A percentile compares a stretch with the other conserved stretches of the same genome.
Conservation (phyloP, 2,797 vertebrate species). For the Gallinago solitaria region DNA sequence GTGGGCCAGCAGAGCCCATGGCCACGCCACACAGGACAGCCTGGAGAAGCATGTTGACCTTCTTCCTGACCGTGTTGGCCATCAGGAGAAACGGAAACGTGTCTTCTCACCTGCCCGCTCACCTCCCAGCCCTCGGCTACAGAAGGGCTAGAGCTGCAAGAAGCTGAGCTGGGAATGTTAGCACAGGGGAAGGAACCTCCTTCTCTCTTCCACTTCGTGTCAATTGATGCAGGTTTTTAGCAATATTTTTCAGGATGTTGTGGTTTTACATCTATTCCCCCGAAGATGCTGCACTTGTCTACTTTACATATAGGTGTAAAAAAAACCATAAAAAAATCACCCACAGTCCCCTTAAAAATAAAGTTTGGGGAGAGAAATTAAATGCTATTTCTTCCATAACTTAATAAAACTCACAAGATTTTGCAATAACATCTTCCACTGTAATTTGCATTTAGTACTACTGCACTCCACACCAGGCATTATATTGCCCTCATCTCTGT, state of each 20-base stretch:
- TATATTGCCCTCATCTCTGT: neutral
- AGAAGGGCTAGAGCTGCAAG: neutral
- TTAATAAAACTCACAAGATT: neutral
- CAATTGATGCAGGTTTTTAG: neutral
- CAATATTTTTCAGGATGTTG: neutral
- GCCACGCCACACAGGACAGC: neutral
- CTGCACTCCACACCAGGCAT: neutral
- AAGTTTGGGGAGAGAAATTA: neutral
- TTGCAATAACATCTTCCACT: neutral
- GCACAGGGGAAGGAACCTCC: neutral
- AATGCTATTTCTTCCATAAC: neutral
- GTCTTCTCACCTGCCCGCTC: neutral
- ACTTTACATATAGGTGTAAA: neutral
- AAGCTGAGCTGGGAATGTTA: neutral
- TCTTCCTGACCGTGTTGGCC: neutral
- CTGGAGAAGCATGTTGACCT: neutral
- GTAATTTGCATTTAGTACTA: neutral
- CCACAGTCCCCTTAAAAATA: neutral
- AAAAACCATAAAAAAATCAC: neutral
- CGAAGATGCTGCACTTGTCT: neutral
- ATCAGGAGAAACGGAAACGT: neutral
- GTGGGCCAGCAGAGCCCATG: rapidly evolving
- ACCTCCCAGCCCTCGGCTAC: neutral
- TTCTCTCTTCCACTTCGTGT: neutral
- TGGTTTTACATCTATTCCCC: neutral